Percentiles rank a stretch among this genome's conserved stretches.
These are phyloP conservation scores for Drosophila navojoa DNA, from an alignment of 1,140 invertebrate species.

Conservation along the genomic window DNA sequence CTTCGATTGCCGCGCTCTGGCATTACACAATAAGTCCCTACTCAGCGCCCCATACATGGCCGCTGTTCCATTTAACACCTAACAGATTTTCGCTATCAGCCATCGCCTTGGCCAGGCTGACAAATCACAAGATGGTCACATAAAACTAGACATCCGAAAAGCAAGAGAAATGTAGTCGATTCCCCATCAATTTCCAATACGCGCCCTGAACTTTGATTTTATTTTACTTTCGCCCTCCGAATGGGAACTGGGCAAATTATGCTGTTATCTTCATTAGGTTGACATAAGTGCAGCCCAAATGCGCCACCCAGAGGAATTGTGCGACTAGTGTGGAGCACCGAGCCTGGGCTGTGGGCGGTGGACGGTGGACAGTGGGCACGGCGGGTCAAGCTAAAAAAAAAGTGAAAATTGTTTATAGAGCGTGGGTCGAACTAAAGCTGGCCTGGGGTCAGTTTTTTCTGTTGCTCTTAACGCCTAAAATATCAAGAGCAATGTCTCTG, in stretches of 20 bases:
- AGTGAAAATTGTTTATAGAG: conserved; percentile 80
- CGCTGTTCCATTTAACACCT: conserved; percentile 66
- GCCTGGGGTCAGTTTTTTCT: conserved; percentile 60
- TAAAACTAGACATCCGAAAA: conserved; percentile 38
- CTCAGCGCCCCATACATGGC: conserved; percentile 30
- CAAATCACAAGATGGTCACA: conserved; percentile 61
- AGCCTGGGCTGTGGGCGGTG: too few species aligned
- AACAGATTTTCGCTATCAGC: conserved; percentile 74
- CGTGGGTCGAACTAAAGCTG: conserved; percentile 38
- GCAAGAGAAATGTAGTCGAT: neutral
- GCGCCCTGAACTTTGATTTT: conserved; percentile 69
- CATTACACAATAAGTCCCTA: conserved; percentile 48
- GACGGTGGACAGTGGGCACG: neutral
- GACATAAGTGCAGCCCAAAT: conserved; percentile 81
- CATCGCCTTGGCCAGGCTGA: conserved; percentile 26
- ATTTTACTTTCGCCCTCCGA: conserved; percentile 10
- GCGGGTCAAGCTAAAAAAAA: conserved; percentile 45
- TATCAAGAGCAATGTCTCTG: conserved; percentile 65
- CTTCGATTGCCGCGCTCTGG: conserved; percentile 22
- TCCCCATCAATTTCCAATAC: conserved; percentile 52
- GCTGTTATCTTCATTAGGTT: conserved; percentile 82
- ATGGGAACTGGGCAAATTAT: conserved; percentile 69
- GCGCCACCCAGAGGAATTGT: conserved; percentile 71
- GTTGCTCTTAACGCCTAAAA: conserved; percentile 69
- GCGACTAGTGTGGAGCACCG: neutral